Conservation (phyloP, 2,113 vertebrate genomes). For the Ia io region DNA sequence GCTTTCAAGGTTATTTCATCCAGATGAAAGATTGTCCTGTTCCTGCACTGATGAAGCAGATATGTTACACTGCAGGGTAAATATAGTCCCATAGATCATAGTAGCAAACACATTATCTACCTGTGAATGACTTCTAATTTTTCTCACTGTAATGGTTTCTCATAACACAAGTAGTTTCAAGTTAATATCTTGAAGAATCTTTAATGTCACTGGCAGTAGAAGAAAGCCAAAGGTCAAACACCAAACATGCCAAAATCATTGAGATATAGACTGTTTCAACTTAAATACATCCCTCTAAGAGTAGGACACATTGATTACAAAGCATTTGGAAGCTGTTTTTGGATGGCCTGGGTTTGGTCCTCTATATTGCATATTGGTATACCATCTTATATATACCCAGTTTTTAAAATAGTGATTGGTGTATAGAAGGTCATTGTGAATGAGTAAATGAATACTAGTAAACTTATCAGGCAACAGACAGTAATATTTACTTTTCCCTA, state of each 20-base stretch:
- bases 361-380: background rate
- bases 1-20: conserved; percentile 76
- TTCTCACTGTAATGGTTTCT: conserved; percentile 45
- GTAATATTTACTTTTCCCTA: background rate
- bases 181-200: conserved; percentile 46
- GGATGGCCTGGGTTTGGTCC: background rate
- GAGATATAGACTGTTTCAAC: background rate
- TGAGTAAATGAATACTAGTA: background rate
- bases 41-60: conserved; percentile 66
- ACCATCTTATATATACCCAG: background rate
- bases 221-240: conserved; percentile 49
- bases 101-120: background rate
- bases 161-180: conserved; percentile 32
- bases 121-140: conserved; percentile 45
- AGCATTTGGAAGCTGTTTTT: background rate
- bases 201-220: conserved; percentile 27
- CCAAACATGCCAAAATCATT: background rate
- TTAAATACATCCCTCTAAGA: background rate
- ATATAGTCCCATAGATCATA: conserved; percentile 33
- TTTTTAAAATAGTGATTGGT: background rate
- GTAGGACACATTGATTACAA: background rate
- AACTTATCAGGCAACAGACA: background rate
- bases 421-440: background rate
- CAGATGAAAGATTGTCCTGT: conserved; percentile 58
- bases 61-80: conserved; percentile 35